Evolutionary conservation across 2,113 vertebrate genomes (phyloP).

Genomic region (Ciconia maguari): DNA sequence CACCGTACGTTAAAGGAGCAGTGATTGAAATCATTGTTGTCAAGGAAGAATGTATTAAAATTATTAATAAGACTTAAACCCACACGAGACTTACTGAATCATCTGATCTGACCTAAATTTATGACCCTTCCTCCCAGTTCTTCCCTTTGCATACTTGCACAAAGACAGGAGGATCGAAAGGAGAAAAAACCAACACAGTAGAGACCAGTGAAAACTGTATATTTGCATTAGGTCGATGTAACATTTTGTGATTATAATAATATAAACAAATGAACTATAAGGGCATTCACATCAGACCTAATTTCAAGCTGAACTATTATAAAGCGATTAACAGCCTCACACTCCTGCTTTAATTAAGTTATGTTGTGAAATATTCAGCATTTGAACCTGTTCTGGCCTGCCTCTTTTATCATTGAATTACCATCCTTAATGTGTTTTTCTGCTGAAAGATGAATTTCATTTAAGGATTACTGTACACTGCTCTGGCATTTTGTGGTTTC

Average conservation of each 20-base stretch:
- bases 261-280: slow-evolving; percentile 64
- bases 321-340: slow-evolving; percentile 73
- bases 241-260: slow-evolving; percentile 61
- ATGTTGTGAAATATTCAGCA: slow-evolving; percentile 75
- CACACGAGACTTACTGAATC: slow-evolving; percentile 59
- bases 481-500: slow-evolving; percentile 61
- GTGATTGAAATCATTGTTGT: slow-evolving; percentile 48
- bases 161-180: background rate
- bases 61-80: slow-evolving; percentile 62
- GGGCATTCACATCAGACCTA: slow-evolving; percentile 66
- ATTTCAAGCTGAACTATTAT: slow-evolving; percentile 75
- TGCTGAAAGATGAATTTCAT: slow-evolving; percentile 68
- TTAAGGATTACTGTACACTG: slow-evolving; percentile 54
- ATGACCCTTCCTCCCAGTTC: slow-evolving; percentile 54
- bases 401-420: slow-evolving; percentile 68
- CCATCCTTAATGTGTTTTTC: slow-evolving; percentile 73
- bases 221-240: slow-evolving; percentile 24
- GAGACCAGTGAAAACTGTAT: slow-evolving; percentile 38
- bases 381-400: slow-evolving; percentile 77
- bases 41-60: slow-evolving; percentile 61
- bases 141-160: slow-evolving; percentile 12
- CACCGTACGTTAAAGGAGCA: background rate
- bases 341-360: slow-evolving; percentile 76
- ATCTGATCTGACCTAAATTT: slow-evolving; percentile 69
- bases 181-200: background rate